These are phyloP conservation scores for Diabrotica balteata DNA, from an alignment of 2,888 invertebrate species.

Conservation along the genomic window DNA sequence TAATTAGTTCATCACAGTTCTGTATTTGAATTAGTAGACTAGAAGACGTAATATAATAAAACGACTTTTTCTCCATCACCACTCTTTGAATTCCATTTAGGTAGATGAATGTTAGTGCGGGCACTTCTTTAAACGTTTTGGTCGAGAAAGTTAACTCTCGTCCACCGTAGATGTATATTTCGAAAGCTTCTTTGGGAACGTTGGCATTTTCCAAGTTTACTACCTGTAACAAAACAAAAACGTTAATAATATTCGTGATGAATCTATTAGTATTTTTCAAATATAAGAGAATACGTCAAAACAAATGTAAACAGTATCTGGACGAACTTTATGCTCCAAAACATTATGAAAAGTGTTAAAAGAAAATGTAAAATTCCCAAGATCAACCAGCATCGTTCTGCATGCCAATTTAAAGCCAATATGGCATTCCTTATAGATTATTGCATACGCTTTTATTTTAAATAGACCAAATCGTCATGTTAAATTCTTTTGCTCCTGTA, in stretches of 20 bases:
- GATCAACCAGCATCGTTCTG: too few relatives aligned
- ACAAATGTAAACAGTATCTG: too few relatives aligned
- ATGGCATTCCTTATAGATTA: too few relatives aligned
- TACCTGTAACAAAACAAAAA: slow-evolving; percentile 58
- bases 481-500: too few relatives aligned
- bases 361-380: too few relatives aligned
- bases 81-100: slow-evolving; percentile 64
- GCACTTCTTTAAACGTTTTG: slow-evolving; percentile 66
- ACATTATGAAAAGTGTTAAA: too few relatives aligned
- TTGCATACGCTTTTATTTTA: too few relatives aligned
- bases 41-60: slow-evolving; percentile 67
- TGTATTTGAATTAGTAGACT: slow-evolving; percentile 68
- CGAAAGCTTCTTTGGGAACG: slow-evolving; percentile 67
- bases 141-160: slow-evolving; percentile 64
- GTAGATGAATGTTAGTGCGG: slow-evolving; percentile 65
- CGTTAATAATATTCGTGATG: neutral
- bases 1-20: slow-evolving; percentile 66
- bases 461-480: too few relatives aligned
- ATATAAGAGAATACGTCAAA: too few relatives aligned
- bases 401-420: too few relatives aligned
- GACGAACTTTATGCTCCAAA: too few relatives aligned
- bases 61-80: slow-evolving; percentile 67
- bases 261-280: too few relatives aligned
- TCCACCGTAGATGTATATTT: slow-evolving; percentile 67
- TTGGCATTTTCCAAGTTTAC: slow-evolving; percentile 62